Conservation (phyloP, 2,888 invertebrate species). For the Tryphoninae sp. region DNA sequence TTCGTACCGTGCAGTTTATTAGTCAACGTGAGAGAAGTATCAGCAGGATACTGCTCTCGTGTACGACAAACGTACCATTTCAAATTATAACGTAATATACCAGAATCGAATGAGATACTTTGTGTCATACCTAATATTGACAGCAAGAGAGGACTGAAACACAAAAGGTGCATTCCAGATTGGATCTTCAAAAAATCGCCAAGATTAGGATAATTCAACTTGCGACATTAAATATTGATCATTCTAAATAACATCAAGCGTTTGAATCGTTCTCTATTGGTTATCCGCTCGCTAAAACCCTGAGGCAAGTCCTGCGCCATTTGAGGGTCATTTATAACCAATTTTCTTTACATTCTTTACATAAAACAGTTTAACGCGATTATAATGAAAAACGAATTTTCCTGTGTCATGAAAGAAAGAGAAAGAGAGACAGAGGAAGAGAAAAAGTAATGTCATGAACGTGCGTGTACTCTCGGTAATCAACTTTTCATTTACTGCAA, state of each 20-base stretch:
- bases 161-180: too few relatives aligned
- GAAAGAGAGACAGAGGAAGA: neutral
- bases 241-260: neutral
- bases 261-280: neutral
- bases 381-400: neutral
- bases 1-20: conserved; percentile 37
- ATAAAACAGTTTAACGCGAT: conserved; percentile 20
- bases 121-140: conserved; percentile 2
- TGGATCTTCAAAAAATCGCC: too few relatives aligned
- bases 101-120: conserved; percentile 5
- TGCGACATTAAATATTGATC: neutral
- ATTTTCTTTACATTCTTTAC: neutral
- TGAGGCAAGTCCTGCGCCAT: neutral
- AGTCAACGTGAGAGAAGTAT: neutral
- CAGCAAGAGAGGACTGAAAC: neutral
- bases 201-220: neutral
- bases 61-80: neutral
- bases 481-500: conserved; percentile 46
- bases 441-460: conserved; percentile 11
- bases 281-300: neutral
- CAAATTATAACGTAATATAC: conserved; percentile 22
- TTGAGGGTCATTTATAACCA: neutral
- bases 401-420: conserved; percentile 18
- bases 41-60: neutral
- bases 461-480: conserved; percentile 46